Conservation (phyloP, 2,888 invertebrate genomes). For the Carpatolechia fugitivella region DNA sequence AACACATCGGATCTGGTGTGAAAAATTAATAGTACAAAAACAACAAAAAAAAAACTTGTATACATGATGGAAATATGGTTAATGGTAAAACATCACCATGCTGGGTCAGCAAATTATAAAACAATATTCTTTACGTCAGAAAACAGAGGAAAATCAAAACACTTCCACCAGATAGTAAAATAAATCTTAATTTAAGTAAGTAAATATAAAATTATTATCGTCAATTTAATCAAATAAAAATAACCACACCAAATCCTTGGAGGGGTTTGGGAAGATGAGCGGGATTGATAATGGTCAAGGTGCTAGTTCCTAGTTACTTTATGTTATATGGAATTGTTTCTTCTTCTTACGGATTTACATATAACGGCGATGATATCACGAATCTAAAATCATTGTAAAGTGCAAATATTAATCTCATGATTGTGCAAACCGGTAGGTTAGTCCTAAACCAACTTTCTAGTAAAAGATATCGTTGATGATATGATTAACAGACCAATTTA, state of each 20-base stretch:
- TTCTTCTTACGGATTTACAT: constrained; percentile 59
- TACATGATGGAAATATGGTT: constrained; percentile 49
- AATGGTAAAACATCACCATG: constrained; percentile 66
- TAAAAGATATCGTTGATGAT: constrained; percentile 54
- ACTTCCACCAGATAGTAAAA: constrained; percentile 78
- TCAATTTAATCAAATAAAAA: constrained; percentile 64
- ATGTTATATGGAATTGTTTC: constrained; percentile 60
- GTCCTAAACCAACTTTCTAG: constrained; percentile 55
- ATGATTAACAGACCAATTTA: not conserved
- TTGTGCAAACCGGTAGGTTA: constrained; percentile 62
- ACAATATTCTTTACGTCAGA: constrained; percentile 63
- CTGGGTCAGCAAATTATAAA: constrained; percentile 68
- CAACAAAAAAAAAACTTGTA: constrained; percentile 30
- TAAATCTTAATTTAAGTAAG: constrained; percentile 59
- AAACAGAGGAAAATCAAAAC: constrained; percentile 79
- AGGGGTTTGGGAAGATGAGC: constrained; percentile 75
- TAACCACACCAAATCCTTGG: constrained; percentile 79
- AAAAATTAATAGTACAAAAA: constrained; percentile 60
- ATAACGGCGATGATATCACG: constrained; percentile 68
- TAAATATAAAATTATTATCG: constrained; percentile 58
- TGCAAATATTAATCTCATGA: constrained; percentile 67
- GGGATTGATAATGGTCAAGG: constrained; percentile 67
- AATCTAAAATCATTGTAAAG: constrained; percentile 71
- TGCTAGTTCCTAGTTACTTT: constrained; percentile 67
- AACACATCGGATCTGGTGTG: constrained; percentile 81